Percentiles rank a stretch among this genome's conserved stretches.
Conservation (phyloP, 2,888 invertebrate species). For the Phytoseiulus persimilis region DNA sequence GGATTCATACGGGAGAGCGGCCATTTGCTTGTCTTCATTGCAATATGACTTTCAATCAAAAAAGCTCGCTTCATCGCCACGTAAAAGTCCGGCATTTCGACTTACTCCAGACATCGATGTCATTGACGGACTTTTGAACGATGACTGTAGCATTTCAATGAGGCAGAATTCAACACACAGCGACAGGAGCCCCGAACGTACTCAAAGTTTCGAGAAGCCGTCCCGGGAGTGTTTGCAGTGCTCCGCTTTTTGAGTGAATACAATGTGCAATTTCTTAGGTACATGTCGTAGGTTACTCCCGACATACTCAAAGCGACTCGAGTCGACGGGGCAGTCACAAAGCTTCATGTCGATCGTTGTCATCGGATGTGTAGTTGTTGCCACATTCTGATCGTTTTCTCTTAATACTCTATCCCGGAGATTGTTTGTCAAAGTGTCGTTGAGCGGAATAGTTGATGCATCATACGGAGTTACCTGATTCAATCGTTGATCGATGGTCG, state of each 20-base stretch:
- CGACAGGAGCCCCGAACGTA: not conserved
- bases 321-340: not conserved
- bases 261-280: not conserved
- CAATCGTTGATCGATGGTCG: not conserved
- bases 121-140: conserved; percentile 7
- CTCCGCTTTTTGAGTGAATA: not conserved
- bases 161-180: not conserved
- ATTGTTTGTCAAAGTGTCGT: not conserved
- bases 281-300: not conserved
- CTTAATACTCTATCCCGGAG: not conserved
- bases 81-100: conserved; percentile 30
- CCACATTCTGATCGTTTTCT: not conserved
- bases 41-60: conserved; percentile 37
- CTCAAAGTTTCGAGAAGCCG: not conserved
- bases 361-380: not conserved
- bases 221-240: not conserved
- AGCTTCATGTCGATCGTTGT: not conserved
- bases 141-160: not conserved
- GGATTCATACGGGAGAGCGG: conserved; percentile 31
- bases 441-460: not conserved
- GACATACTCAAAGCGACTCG: not conserved
- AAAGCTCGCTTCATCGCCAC: conserved; percentile 25
- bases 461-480: not conserved
- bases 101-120: not conserved
- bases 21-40: conserved; percentile 23